phyloP scores from a whole-genome alignment of 1,140 invertebrate species.

The Drosophila funebris region DNA sequence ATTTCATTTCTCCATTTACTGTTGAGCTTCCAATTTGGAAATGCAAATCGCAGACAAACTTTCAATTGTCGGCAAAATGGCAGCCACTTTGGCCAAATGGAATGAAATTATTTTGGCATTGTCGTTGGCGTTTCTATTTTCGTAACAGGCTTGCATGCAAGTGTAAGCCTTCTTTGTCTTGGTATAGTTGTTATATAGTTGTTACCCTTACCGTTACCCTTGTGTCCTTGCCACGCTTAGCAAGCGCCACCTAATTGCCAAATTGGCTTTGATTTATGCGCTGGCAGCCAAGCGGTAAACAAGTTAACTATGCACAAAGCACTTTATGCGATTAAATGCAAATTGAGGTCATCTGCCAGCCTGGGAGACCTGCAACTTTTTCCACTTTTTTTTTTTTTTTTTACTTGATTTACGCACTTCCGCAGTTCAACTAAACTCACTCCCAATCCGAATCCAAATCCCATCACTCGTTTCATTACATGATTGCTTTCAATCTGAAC shows the following conservation, averaged over 20 bases:
- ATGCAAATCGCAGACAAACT: conserved; percentile 76
- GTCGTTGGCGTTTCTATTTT: conserved; percentile 52
- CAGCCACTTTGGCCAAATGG: conserved; percentile 50
- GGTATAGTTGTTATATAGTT: conserved; percentile 11
- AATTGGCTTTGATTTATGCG: conserved; percentile 62
- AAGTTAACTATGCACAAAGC: conserved; percentile 13
- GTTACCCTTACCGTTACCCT: conserved; percentile 1
- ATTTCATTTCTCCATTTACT: conserved; percentile 63
- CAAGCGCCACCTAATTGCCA: conserved; percentile 61
- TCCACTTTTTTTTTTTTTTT: neutral
- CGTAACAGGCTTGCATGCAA: conserved; percentile 29
- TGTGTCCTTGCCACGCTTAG: conserved; percentile 28
- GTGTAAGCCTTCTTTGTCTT: neutral
- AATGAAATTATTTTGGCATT: conserved; percentile 63
- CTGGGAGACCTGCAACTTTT: neutral
- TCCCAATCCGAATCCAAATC: neutral
- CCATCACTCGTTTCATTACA: conserved; percentile 41
- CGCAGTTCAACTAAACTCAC: conserved; percentile 40
- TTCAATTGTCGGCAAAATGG: conserved; percentile 66
- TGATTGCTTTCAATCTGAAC: conserved; percentile 62
- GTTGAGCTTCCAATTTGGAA: conserved; percentile 52
- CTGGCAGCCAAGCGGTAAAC: conserved; percentile 13
- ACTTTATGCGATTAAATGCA: conserved; percentile 43
- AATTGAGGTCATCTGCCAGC: conserved; percentile 63
- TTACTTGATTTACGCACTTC: conserved; percentile 78